Evolutionary conservation across 2,888 invertebrate species (phyloP).

Genomic region (Neoaliturus tenellus): DNA sequence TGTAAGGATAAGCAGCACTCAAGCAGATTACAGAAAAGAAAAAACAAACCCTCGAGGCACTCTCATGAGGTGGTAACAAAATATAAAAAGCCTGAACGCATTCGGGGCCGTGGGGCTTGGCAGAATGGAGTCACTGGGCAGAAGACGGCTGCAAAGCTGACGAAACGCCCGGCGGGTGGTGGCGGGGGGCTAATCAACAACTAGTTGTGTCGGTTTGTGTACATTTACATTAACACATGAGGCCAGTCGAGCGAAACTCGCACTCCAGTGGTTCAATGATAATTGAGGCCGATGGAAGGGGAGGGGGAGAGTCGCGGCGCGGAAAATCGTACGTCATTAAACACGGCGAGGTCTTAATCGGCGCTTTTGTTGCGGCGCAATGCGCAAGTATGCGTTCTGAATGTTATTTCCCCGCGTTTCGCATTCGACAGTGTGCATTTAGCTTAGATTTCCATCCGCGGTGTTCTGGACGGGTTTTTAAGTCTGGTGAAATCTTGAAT

Average conservation of each 20-base stretch:
- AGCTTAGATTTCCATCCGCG: too few relatives aligned
- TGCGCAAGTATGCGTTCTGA: neutral
- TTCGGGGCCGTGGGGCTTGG: neutral
- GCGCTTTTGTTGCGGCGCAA: slow-evolving; percentile 10
- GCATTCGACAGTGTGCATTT: too few relatives aligned
- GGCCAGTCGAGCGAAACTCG: slow-evolving; percentile 25
- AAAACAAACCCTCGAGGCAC: slow-evolving; percentile 12
- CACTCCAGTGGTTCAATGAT: slow-evolving; percentile 41
- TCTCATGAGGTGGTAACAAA: slow-evolving; percentile 13
- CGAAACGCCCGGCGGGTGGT: slow-evolving; percentile 18
- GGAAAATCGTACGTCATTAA: slow-evolving; percentile 44
- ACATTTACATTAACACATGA: slow-evolving; percentile 39
- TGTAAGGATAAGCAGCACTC: neutral
- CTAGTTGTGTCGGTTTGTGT: slow-evolving; percentile 46
- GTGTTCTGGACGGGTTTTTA: too few relatives aligned
- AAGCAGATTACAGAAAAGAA: neutral
- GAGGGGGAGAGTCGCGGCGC: neutral
- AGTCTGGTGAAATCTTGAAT: too few relatives aligned
- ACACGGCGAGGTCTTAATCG: slow-evolving; percentile 39
- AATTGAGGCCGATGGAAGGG: slow-evolving; percentile 1
- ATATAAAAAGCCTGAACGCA: neutral
- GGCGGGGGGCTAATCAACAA: slow-evolving; percentile 25
- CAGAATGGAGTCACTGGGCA: neutral
- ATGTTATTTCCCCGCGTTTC: neutral
- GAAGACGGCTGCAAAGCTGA: neutral